phyloP scores from a whole-genome alignment of 35 echinoderm and acorn worm species.

The Ptychodera flava region DNA sequence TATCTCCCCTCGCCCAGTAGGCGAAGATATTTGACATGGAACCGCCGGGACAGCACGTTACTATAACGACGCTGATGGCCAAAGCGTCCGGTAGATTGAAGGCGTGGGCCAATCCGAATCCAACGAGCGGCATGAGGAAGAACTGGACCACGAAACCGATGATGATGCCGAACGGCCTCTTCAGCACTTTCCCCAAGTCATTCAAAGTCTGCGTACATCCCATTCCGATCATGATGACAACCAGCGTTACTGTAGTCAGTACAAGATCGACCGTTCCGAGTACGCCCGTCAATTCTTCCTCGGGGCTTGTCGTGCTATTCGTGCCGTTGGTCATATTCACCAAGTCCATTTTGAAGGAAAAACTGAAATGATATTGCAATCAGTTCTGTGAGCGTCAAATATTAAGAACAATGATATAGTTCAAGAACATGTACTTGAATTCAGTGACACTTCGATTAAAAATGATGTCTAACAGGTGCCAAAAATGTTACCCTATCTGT shows the following conservation, averaged over 20 bases:
- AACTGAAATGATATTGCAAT: too few species aligned
- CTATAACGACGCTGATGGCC: slow-evolving; percentile 62
- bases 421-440: not conserved
- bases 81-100: slow-evolving; percentile 33
- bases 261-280: not conserved
- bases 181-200: slow-evolving; percentile 24
- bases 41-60: slow-evolving; percentile 57
- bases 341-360: not conserved
- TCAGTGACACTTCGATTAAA: not conserved
- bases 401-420: too few species aligned
- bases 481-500: too few species aligned
- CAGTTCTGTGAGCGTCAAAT: too few species aligned
- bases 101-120: slow-evolving; percentile 55
- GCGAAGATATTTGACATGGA: slow-evolving; percentile 71
- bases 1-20: slow-evolving; percentile 63
- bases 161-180: slow-evolving; percentile 44
- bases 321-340: not conserved
- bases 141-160: slow-evolving; percentile 80
- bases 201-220: slow-evolving; percentile 43
- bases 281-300: not conserved
- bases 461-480: too few species aligned
- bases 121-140: slow-evolving; percentile 55
- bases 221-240: slow-evolving; percentile 62
- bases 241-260: not conserved
- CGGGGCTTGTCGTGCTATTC: not conserved